Evolutionary conservation across 2,888 invertebrate genomes (phyloP).

Genomic region (Yponomeuta evonymella): DNA sequence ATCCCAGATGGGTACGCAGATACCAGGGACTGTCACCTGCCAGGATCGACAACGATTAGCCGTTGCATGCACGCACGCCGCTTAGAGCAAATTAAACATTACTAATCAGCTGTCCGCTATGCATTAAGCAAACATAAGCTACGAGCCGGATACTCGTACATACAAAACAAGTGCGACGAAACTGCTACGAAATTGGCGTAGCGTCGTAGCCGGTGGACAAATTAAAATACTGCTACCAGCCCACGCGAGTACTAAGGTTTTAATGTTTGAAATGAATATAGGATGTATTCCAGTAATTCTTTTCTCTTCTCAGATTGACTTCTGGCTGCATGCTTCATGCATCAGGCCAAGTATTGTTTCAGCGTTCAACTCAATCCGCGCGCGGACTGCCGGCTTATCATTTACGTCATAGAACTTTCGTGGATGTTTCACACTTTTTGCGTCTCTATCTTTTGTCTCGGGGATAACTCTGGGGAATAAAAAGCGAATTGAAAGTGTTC

Average conservation of each 20-base stretch:
- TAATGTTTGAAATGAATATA: too few relatives aligned
- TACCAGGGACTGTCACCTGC: too few relatives aligned
- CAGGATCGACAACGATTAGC: too few relatives aligned
- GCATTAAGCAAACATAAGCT: background rate
- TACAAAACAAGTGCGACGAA: background rate
- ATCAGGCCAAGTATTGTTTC: background rate
- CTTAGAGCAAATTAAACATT: too few relatives aligned
- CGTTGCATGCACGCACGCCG: too few relatives aligned
- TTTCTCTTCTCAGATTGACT: too few relatives aligned
- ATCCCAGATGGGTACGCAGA: too few relatives aligned
- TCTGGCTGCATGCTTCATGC: too few relatives aligned
- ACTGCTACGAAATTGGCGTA: background rate
- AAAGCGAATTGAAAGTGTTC: background rate
- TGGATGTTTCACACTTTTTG: background rate
- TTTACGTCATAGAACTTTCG: background rate
- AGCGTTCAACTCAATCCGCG: background rate
- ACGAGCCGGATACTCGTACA: background rate
- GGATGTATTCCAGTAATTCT: too few relatives aligned
- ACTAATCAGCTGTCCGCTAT: too few relatives aligned
- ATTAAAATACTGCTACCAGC: background rate
- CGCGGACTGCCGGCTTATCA: background rate
- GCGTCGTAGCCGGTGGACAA: background rate
- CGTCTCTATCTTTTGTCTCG: slow-evolving; percentile 2
- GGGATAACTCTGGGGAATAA: background rate
- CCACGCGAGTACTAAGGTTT: too few relatives aligned